Base-by-base conservation (phyloP, 2,113 vertebrate species). In the Aix galericulata region DNA sequence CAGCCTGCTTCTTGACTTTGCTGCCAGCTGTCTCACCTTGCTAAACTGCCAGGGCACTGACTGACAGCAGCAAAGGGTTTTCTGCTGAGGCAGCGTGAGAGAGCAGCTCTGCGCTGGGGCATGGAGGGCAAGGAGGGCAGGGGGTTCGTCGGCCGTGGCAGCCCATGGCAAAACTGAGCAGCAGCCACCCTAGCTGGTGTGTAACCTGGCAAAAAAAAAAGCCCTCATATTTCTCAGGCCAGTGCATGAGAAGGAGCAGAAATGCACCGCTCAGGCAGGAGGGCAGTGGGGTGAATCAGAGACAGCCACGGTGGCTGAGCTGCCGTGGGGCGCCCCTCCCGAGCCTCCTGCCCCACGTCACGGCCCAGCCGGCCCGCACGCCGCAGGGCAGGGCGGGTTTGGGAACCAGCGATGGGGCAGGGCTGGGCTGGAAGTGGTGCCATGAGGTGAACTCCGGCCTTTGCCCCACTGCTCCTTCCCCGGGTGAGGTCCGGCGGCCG, bases 241-340 rank as follows among this genome's bases (percentile, higher is more conserved):
- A 86, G 9, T 1, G 0, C 26, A 59, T 73, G 75, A 12, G 67
- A 86, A 86, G 40, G 1, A 25, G 67, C 25, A 12, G 48, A 90
- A 86, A 86, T 9, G n/a, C 0, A 0, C 22, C 11, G 32, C 31
- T 88, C 0, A 1, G 44, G 64, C 8, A 17, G 76, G 31, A 80
- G 11, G 13, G n/a, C 20, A 48, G 21, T 25, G 50, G 42, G 23
- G 9, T 4, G 67, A 34, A 48, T 34, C 67, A 34, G 67, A 17
- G 17, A 34, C n/a, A 36, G 5, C n/a, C 8, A 34, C 6, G 34
- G 23, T 16, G 34, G 34, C 34, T 34, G 23, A 15, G 59, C 59
- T 25, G 59, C 32, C 14, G 22, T n/a, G 25, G 23, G 16, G 32
- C 8, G 21, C n/a, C 32, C 46, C 46, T 13, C 59, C 59, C 32